phyloP scores from a whole-genome alignment of 2,113 vertebrate species.

The Cyprinodon brontotheroides region DNA sequence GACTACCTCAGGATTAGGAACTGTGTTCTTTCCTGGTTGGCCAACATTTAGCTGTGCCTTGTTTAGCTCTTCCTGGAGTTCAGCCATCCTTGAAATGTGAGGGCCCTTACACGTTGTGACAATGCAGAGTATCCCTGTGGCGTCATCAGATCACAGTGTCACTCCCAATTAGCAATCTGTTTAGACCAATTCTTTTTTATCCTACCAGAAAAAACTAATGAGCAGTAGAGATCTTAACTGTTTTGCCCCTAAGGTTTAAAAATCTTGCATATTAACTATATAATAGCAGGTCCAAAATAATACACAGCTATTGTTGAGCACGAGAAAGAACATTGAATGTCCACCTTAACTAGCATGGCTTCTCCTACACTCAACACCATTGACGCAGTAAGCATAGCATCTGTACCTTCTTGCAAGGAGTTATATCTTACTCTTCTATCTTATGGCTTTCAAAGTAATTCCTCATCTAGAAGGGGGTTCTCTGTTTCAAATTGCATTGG shows the following conservation, averaged over 20 bases:
- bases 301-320: slow-evolving; percentile 21
- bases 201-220: slow-evolving; percentile 22
- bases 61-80: slow-evolving; percentile 63
- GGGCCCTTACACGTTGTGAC: slow-evolving; percentile 71
- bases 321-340: slow-evolving; percentile 14
- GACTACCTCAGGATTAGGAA: slow-evolving; percentile 32
- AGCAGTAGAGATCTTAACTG: slow-evolving; percentile 2
- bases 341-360: slow-evolving; percentile 3
- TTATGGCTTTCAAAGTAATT: slow-evolving; percentile 61
- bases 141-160: slow-evolving; percentile 75
- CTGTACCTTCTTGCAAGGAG: slow-evolving; percentile 53
- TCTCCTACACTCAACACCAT: not conserved
- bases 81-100: slow-evolving; percentile 65
- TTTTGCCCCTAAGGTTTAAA: slow-evolving; percentile 34
- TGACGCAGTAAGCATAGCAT: slow-evolving; percentile 35
- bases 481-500: slow-evolving; percentile 63
- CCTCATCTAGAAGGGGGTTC: slow-evolving; percentile 38
- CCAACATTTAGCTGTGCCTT: slow-evolving; percentile 59
- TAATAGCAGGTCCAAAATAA: slow-evolving; percentile 32
- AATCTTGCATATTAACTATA: slow-evolving; percentile 64
- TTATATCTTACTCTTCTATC: slow-evolving; percentile 48
- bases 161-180: slow-evolving; percentile 69
- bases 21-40: slow-evolving; percentile 40
- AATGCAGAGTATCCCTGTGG: slow-evolving; percentile 73
- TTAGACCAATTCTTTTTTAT: slow-evolving; percentile 18